A percentile compares a stretch with the other conserved stretches of the same genome.
Conservation (phyloP, 2,888 invertebrate genomes). For the Isoperla grammatica region DNA sequence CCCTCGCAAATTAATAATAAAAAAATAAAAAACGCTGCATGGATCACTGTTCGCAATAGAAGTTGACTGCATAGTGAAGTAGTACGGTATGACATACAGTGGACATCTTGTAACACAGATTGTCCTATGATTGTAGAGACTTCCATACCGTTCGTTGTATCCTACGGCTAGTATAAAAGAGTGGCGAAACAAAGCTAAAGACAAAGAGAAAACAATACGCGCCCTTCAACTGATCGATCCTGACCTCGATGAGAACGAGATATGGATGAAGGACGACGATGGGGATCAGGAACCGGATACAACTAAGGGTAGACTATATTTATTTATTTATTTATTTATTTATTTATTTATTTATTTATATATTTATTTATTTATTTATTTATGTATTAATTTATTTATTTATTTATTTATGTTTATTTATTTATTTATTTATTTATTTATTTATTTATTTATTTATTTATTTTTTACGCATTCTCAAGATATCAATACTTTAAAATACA, state of each 20-base stretch:
- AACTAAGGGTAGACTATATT: slow-evolving; percentile 11
- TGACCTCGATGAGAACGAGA: slow-evolving; percentile 47
- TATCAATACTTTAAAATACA: too few relatives aligned
- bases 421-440: neutral
- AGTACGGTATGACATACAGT: slow-evolving; percentile 25
- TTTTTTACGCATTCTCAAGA: neutral
- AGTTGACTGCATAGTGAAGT: too few relatives aligned
- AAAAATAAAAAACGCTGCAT: neutral
- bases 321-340: neutral
- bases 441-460: neutral
- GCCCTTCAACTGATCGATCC: slow-evolving; percentile 54
- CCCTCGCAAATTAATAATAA: too few relatives aligned
- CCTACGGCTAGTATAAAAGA: slow-evolving; percentile 51
- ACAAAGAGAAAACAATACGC: slow-evolving; percentile 48
- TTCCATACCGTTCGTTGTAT: slow-evolving; percentile 52
- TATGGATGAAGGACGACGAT: slow-evolving; percentile 40
- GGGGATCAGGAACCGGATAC: slow-evolving; percentile 22
- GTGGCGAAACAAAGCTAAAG: slow-evolving; percentile 47
- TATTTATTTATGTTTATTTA: too few relatives aligned
- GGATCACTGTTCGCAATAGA: neutral
- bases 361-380: neutral
- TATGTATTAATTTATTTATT: neutral
- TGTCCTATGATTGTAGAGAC: slow-evolving; percentile 25
- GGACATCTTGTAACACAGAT: too few relatives aligned
- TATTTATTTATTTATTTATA: neutral